These are phyloP conservation scores for Aleiodes testaceus DNA, from an alignment of 2,888 invertebrate genomes.

Conservation along the genomic window DNA sequence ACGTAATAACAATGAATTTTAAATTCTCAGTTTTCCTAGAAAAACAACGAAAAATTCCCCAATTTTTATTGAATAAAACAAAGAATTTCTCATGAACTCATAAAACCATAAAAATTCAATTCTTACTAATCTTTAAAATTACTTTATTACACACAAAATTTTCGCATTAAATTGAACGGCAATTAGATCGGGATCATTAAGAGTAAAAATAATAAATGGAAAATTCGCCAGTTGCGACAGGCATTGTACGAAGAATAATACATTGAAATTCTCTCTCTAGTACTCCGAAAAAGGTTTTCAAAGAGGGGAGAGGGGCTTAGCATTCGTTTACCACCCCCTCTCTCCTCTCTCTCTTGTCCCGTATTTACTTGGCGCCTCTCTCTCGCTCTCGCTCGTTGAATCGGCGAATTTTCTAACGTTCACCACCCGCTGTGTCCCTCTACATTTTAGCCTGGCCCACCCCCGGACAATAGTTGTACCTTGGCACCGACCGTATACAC, in stretches of 20 bases:
- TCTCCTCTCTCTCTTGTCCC: not conserved
- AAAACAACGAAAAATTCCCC: too few relatives aligned
- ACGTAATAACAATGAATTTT: not conserved
- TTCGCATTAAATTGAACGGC: not conserved
- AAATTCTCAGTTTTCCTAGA: too few relatives aligned
- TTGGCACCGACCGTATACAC: constrained; percentile 35
- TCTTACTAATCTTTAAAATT: not conserved
- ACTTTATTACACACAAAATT: not conserved
- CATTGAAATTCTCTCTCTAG: not conserved
- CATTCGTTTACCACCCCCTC: constrained; percentile 16
- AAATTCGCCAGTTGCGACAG: constrained; percentile 1
- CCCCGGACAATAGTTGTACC: constrained; percentile 60
- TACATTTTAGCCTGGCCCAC: constrained; percentile 30
- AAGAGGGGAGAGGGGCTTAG: not conserved
- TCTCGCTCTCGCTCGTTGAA: not conserved
- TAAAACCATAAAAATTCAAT: too few relatives aligned
- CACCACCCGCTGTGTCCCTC: constrained; percentile 64
- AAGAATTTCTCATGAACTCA: too few relatives aligned
- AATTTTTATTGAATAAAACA: too few relatives aligned
- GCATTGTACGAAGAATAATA: constrained; percentile 7
- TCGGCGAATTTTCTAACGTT: constrained; percentile 61
- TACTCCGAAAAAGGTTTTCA: constrained; percentile 13
- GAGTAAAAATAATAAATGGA: constrained; percentile 2
- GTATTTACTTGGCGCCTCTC: not conserved
- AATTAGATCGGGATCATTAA: constrained; percentile 17